Evolutionary conservation across 37 sponge, comb jelly and placozoan genomes (phyloP).

Genomic region (Petrosia ficiformis): DNA sequence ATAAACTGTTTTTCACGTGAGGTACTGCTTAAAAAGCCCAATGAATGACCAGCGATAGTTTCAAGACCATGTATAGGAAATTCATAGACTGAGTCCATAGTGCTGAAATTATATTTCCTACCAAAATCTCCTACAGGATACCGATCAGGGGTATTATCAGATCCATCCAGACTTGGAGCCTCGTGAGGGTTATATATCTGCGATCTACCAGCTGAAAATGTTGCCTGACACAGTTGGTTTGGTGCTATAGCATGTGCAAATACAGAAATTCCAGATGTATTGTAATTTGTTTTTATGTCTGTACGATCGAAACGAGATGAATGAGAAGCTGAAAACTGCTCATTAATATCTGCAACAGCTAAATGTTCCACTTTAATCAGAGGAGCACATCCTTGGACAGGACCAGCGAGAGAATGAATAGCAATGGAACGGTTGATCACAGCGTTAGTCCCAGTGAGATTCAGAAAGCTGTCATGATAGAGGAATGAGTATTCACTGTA

Average conservation of each 20-base stretch:
- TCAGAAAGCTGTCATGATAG: conserved; percentile 30
- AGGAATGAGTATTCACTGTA: conserved; percentile 26
- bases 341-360: not conserved
- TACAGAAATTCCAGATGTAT: not conserved
- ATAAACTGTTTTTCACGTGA: not conserved
- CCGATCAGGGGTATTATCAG: conserved; percentile 24
- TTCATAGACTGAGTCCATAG: conserved; percentile 19
- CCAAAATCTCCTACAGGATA: conserved; percentile 22
- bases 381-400: no score
- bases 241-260: not conserved
- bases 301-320: conserved; percentile 33
- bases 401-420: conserved; percentile 11
- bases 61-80: conserved; percentile 40
- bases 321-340: conserved; percentile 23
- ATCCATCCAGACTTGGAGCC: not conserved
- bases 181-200: conserved; percentile 3
- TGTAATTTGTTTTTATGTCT: not conserved
- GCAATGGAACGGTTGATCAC: not conserved
- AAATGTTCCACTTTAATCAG: conserved; percentile 29
- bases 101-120: not conserved
- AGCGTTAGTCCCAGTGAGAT: conserved; percentile 21
- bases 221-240: not conserved
- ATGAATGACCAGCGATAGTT: not conserved
- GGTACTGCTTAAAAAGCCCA: not conserved
- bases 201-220: not conserved